Base-by-base conservation (phyloP, 2,888 invertebrate genomes). In the Ernsta delagoae region DNA sequence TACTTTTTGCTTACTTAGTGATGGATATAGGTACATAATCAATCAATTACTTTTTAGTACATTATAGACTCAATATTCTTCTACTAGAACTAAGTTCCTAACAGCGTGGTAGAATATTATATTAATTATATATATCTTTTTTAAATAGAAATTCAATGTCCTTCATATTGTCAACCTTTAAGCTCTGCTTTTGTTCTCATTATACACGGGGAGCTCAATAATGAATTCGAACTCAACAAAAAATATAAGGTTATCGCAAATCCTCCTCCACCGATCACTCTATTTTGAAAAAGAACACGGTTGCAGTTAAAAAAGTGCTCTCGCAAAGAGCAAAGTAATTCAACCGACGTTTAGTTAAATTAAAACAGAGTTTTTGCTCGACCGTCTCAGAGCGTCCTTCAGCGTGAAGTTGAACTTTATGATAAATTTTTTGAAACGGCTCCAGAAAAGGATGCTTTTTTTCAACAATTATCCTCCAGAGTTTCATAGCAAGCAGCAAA, bases 291-390 rank as follows among this genome's bases (percentile, higher is more conserved):
- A 8, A 54, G 41, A 53, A 65, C 59, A 71, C 61, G 36, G 65
- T 62, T 50, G 50, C 64, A 63, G 62, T 48, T 63, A 48, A 63
- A 70, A 72, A 73, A 73, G 70, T 68, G 62, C 70, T 59, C 63
- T 48, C 53, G 12, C 59, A 69, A 60, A 64, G 70, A 70, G 60
- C 72, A 59, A 71, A 74, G 72, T 76, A 72, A 74, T 74, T 71
- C 66, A 68, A 71, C 68, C 57, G 54, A 65, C 64, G 72, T 70
- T 70, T 71, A 73, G 72, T 71, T 68, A 70, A 73, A 73, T 70
- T 74, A 71, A 75, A 73, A 75, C 73, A 74, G 71, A 71, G 50
- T 74, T 74, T 75, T 72, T 70, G 43, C 66, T 70, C 50, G 24
- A 24, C 24, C 56, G 57, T 53, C 61, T 48, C 63, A 36, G 53